phyloP scores from a whole-genome alignment of 2,888 invertebrate species.

The Oxytorus armatus region DNA sequence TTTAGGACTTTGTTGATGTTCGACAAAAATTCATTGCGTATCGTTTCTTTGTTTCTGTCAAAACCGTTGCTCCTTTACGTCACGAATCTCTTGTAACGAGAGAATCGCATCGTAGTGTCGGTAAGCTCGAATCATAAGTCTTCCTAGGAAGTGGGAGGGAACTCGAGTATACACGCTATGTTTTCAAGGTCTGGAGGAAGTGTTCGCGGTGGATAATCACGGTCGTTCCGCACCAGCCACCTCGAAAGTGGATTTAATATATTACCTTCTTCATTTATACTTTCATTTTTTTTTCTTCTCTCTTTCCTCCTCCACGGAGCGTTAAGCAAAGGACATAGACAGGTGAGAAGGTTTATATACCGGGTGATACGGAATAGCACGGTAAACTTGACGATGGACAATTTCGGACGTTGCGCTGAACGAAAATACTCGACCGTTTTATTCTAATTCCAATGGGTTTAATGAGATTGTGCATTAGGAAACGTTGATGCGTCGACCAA shows the following conservation, averaged over 20 bases:
- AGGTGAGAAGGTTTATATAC: conserved; percentile 11
- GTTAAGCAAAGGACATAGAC: not conserved
- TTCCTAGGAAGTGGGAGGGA: conserved; percentile 13
- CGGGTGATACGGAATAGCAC: not conserved
- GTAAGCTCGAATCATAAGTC: conserved; percentile 19
- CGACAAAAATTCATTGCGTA: not conserved
- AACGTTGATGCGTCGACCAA: not conserved
- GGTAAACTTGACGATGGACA: not conserved
- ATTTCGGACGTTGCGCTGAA: not conserved
- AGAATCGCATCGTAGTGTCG: conserved; percentile 10
- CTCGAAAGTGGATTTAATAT: conserved; percentile 61
- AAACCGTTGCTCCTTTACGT: not conserved
- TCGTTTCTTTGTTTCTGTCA: not conserved
- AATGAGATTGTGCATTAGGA: not conserved
- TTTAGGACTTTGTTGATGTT: not conserved
- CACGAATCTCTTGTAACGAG: not conserved
- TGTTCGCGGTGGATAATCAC: conserved; percentile 50
- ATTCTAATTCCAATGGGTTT: not conserved
- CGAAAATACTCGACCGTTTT: not conserved
- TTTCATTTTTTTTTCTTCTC: conserved; percentile 65
- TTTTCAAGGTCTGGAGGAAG: conserved; percentile 63
- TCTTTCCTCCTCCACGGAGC: conserved; percentile 27
- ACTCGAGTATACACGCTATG: conserved; percentile 11
- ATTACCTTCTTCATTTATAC: conserved; percentile 50
- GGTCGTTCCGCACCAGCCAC: conserved; percentile 66